phyloP scores from a whole-genome alignment of 2,888 invertebrate species.

The Dryomyza anilis region DNA sequence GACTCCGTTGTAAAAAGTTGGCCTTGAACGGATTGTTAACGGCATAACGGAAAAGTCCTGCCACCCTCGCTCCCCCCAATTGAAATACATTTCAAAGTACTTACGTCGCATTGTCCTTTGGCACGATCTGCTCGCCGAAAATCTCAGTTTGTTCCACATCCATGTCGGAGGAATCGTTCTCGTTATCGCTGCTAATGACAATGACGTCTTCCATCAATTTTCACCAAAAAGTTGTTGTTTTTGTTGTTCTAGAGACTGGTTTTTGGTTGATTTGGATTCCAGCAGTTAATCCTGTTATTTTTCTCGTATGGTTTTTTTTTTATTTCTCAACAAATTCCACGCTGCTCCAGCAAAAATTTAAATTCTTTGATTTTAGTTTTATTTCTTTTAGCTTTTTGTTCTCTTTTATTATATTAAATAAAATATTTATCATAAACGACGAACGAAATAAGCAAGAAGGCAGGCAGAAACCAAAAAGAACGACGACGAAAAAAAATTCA shows the following conservation, averaged over 20 bases:
- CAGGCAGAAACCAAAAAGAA: slow-evolving; percentile 21
- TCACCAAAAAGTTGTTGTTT: background rate
- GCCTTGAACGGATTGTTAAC: too few species aligned
- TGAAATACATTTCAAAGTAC: slow-evolving; percentile 27
- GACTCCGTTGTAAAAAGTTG: too few species aligned
- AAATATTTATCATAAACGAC: slow-evolving; percentile 2
- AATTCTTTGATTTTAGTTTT: background rate
- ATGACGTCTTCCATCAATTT: slow-evolving; percentile 47
- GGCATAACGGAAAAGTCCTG: too few species aligned
- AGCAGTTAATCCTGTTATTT: background rate
- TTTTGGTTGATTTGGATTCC: background rate
- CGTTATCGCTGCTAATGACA: slow-evolving; percentile 45
- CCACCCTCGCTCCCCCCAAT: background rate
- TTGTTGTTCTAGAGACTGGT: background rate
- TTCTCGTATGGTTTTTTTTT: too few species aligned
- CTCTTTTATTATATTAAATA: background rate
- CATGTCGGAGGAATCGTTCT: slow-evolving; percentile 45
- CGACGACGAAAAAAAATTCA: slow-evolving; percentile 12
- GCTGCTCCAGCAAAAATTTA: slow-evolving; percentile 19
- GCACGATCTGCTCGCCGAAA: slow-evolving; percentile 42
- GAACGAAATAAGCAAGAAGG: slow-evolving; percentile 19
- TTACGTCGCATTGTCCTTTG: slow-evolving; percentile 47
- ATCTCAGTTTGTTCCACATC: slow-evolving; percentile 39
- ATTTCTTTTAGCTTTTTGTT: too few species aligned
- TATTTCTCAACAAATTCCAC: too few species aligned